These are phyloP conservation scores for Zosterops hypoxanthus DNA, from an alignment of 2,113 vertebrate species.

Conservation along the genomic window DNA sequence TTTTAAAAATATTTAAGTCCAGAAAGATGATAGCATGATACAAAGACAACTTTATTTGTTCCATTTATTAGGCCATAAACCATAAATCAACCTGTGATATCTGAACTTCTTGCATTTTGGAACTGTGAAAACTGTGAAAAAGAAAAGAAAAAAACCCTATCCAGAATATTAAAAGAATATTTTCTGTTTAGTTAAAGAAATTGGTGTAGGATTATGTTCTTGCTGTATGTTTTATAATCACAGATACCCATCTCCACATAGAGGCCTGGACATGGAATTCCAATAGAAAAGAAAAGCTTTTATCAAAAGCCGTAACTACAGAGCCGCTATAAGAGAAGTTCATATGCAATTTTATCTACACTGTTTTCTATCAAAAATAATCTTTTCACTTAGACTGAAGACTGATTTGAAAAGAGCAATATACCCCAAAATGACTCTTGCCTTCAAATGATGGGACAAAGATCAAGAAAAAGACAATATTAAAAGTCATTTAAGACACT, in stretches of 20 bases:
- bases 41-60: not conserved
- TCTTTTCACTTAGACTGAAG: not conserved
- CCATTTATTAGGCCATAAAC: not conserved
- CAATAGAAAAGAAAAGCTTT: not conserved
- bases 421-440: not conserved
- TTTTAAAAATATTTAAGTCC: not conserved
- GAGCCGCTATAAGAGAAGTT: not conserved
- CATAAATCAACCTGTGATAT: not conserved
- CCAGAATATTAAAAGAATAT: not conserved
- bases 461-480: not conserved
- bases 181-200: not conserved
- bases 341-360: not conserved
- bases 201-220: not conserved
- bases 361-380: not conserved
- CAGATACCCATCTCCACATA: fast-evolving
- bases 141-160: no score
- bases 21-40: not conserved
- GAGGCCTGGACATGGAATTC: not conserved
- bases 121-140: not conserved
- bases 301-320: not conserved
- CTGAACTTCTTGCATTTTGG: not conserved
- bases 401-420: not conserved
- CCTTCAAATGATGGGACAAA: not conserved
- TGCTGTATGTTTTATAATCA: not conserved
- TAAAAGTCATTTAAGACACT: not conserved